These are phyloP conservation scores for Philotrypesis tridentata DNA, from an alignment of 1,140 invertebrate genomes.

Conservation along the genomic window DNA sequence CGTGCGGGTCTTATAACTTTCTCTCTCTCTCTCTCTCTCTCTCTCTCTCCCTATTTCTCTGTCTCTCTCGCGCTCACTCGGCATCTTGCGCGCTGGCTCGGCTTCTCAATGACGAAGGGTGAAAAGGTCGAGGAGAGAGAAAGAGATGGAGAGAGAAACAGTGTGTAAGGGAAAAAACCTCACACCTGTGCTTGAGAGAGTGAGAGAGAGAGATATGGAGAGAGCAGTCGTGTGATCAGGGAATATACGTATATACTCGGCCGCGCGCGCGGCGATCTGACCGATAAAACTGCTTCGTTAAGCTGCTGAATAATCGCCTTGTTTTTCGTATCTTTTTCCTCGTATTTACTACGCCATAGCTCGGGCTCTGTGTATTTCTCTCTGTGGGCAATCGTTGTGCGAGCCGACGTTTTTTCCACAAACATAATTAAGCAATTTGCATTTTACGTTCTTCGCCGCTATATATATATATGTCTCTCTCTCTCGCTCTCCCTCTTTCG, in stretches of 20 bases:
- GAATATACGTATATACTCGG: neutral
- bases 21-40: conserved; percentile 42
- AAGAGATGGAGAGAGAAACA: neutral
- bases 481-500: too few species aligned
- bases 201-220: too few species aligned
- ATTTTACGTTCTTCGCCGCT: conserved; percentile 26
- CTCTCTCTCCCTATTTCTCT: conserved; percentile 49
- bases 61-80: conserved; percentile 54
- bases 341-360: conserved; percentile 32
- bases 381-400: conserved; percentile 12
- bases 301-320: conserved; percentile 52
- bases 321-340: conserved; percentile 50
- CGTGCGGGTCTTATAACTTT: conserved; percentile 62
- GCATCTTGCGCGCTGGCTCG: neutral
- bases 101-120: conserved; percentile 40
- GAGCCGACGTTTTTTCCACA: conserved; percentile 21
- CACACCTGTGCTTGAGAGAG: conserved; percentile 19
- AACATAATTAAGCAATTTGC: conserved; percentile 49
- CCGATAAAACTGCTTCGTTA: conserved; percentile 52
- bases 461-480: too few species aligned
- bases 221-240: neutral
- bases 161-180: neutral
- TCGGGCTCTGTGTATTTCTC: neutral
- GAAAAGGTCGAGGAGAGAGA: conserved; percentile 48
- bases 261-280: conserved; percentile 37